These are phyloP conservation scores for Microcebus tavaratra DNA, from an alignment of 2,113 vertebrate genomes.

Conservation along the genomic window DNA sequence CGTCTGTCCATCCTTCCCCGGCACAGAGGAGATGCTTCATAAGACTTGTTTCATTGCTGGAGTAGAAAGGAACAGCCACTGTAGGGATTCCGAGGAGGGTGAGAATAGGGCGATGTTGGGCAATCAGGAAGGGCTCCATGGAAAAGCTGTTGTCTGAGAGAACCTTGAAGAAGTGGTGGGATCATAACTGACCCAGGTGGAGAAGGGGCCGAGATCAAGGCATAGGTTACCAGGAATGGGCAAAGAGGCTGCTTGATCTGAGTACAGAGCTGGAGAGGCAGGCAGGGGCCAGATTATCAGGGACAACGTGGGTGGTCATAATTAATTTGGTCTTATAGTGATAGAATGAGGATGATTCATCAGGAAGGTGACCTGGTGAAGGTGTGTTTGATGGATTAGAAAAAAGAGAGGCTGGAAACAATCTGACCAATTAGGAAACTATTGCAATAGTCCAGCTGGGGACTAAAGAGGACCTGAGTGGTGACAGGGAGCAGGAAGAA, in stretches of 20 bases:
- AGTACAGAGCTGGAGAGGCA: neutral
- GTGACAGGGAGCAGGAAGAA: neutral
- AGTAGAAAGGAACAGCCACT: neutral
- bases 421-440: neutral
- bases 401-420: neutral
- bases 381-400: neutral
- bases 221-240: neutral
- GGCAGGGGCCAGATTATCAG: neutral
- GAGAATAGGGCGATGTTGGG: neutral
- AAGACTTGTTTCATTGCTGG: neutral
- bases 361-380: neutral
- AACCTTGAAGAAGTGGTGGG: neutral
- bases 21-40: neutral
- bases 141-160: neutral
- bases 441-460: neutral
- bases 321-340: neutral
- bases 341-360: neutral
- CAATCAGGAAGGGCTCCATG: too few relatives aligned
- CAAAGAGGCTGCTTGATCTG: accelerated
- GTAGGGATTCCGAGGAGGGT: neutral
- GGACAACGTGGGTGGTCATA: too few relatives aligned
- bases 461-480: neutral
- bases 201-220: neutral
- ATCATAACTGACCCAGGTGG: neutral
- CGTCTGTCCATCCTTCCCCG: neutral